Evolutionary conservation across 2,113 vertebrate genomes (phyloP).

Genomic region (Megaceryle maxima): DNA sequence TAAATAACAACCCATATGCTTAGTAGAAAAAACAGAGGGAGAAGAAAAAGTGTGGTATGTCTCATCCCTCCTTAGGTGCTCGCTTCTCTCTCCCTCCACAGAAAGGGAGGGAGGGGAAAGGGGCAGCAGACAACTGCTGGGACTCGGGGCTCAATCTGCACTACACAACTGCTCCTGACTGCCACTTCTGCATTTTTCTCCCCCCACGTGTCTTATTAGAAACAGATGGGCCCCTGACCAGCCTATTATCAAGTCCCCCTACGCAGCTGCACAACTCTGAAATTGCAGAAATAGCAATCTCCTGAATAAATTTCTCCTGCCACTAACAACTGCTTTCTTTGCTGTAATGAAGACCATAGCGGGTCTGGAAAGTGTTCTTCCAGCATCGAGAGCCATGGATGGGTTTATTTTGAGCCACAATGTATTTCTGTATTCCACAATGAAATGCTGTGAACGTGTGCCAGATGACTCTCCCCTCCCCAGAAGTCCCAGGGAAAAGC

Average conservation of each 20-base stretch:
- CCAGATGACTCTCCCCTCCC: slow-evolving; percentile 23
- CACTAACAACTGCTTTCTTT: slow-evolving; percentile 68
- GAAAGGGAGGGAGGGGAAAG: neutral
- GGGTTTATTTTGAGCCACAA: slow-evolving; percentile 61
- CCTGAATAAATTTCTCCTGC: slow-evolving; percentile 51
- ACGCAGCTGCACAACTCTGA: slow-evolving; percentile 64
- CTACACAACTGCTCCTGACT: neutral
- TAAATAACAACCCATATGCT: neutral
- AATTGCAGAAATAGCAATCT: slow-evolving; percentile 61
- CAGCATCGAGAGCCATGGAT: neutral
- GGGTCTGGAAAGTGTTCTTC: slow-evolving; percentile 37
- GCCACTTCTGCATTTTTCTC: neutral
- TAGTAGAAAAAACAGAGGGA: neutral
- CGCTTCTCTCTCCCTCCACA: neutral
- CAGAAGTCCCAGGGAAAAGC: neutral
- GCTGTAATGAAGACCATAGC: slow-evolving; percentile 20
- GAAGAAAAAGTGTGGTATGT: neutral
- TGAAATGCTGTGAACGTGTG: slow-evolving; percentile 9
- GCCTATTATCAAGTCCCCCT: neutral
- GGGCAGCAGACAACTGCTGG: neutral
- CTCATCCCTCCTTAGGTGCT: neutral
- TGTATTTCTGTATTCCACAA: slow-evolving; percentile 13
- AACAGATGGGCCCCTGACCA: slow-evolving; percentile 63
- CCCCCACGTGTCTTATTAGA: neutral
- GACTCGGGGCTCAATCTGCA: neutral